Evolutionary conservation across 2,888 invertebrate genomes (phyloP), one percentile per base, ranked within the genome.

Genomic region (Philhelius pedissequus): DNA sequence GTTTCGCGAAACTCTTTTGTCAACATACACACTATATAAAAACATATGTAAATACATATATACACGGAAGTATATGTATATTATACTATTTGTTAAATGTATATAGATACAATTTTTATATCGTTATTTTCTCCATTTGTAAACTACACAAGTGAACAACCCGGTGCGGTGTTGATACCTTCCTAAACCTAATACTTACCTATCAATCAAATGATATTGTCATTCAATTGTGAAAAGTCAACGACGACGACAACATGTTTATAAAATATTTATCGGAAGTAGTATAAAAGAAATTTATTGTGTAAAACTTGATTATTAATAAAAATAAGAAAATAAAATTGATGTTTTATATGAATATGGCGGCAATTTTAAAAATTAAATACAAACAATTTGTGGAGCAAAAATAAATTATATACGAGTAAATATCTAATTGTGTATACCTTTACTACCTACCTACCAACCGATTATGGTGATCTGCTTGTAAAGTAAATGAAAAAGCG

Each of bases 141-240:
- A 9, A 40, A 60, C 38, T 22, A 69, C 74, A 83, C 74, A 83
- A 83, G 74, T 83, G 69, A 83, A 27, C 74, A 74, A 78, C 69
- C 79, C 69, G 83, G 69, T 83, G 70, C 43, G 40, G 43, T 60
- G 74, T 74, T 69, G 56, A n/a, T n/a, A n/a, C n/a, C n/a, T n/a
- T n/a, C n/a, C n/a, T n/a, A n/a, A n/a, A n/a, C n/a, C n/a, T n/a
- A n/a, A n/a, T n/a, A n/a, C n/a, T n/a, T 69, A 48, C 22, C 48
- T 48, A 48, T 66, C 70, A 79, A 79, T 83, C 69, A 78, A 83
- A 79, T 64, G 35, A 66, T 58, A 78, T 79, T 70, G 74, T 74
- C 78, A 83, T 78, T 83, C 74, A 60, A 79, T 79, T 74, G 62
- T 71, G 70, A 83, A 70, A 83, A 69, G 69, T 35, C 82, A 40